A percentile compares a stretch with the other conserved stretches of the same genome.
These are phyloP conservation scores for Myripristis jacobus DNA, from an alignment of 2,797 vertebrate genomes.

Conservation along the genomic window DNA sequence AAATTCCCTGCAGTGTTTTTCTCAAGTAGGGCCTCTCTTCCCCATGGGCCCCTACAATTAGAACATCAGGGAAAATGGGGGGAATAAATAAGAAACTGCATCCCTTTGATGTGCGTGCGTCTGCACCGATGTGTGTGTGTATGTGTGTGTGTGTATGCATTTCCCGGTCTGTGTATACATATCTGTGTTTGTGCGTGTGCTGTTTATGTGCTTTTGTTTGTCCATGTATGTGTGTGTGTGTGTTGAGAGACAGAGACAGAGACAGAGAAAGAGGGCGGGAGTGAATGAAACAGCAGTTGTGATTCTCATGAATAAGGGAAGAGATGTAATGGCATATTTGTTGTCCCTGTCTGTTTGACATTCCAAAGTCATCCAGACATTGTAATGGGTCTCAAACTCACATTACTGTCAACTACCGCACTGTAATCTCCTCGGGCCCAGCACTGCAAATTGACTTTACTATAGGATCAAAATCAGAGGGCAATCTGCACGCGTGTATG, in stretches of 20 bases:
- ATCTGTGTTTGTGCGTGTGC: not conserved
- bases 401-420: slow-evolving; percentile 35
- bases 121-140: slow-evolving; percentile 6
- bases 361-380: slow-evolving; percentile 37
- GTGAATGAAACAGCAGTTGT: not conserved
- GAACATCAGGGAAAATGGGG: slow-evolving; percentile 25
- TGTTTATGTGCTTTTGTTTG: not conserved
- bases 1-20: slow-evolving; percentile 11
- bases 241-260: not conserved
- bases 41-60: slow-evolving; percentile 38
- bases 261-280: not conserved
- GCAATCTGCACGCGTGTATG: not conserved
- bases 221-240: not conserved
- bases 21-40: slow-evolving; percentile 17
- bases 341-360: slow-evolving; percentile 51
- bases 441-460: slow-evolving; percentile 8
- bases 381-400: slow-evolving; percentile 28
- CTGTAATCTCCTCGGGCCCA: slow-evolving; percentile 15
- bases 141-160: slow-evolving; percentile 2
- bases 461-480: not conserved
- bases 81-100: slow-evolving; percentile 8
- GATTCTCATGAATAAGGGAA: slow-evolving; percentile 60
- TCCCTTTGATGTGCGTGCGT: slow-evolving; percentile 18
- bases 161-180: not conserved
- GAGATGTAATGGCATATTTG: slow-evolving; percentile 47